Base-by-base conservation (phyloP, 2,888 invertebrate genomes). In the Agriopis marginaria region DNA sequence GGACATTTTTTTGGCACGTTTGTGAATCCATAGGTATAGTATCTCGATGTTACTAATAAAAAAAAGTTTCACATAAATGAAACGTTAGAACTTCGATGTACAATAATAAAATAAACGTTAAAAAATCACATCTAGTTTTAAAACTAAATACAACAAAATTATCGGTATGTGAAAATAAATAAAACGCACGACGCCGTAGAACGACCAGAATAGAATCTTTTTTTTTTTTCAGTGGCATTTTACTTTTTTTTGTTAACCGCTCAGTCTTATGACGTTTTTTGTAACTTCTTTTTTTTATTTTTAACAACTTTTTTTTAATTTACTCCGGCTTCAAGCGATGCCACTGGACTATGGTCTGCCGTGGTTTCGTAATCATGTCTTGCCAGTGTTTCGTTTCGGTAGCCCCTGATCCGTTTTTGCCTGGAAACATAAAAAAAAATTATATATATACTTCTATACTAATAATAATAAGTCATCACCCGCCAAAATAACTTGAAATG, bases 351-450 rank as follows among this genome's bases (percentile, higher is more conserved):
- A 99, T 98, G 81, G 98, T 98, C 94, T 99, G 99, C 78, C 98
- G 95, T 32, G 99, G 99, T 93, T 99, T 99, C 73, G 98, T 98
- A 80, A 99, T 98, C 99, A 99, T 99, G 87, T 99, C 99, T 85
- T 98, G 98, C 99, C 99, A 99, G 90, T 99, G 99, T 88, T 99
- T 98, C 49, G 98, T 98, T 92, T 99, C 99, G 66, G 98, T 97
- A 17, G 99, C 98, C 0, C 99, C 99, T 64, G 98, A 98, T 11
- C 98, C 98, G 84, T 98, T 98, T 91, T 98, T 98, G 68, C 98
- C 98, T 98, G 94, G n/a, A 96, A 90, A 70, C 17, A n/a, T n/a
- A n/a, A 14, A 8, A 32, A 7, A 32, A 10, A n/a, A n/a, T n/a
- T n/a, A n/a, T n/a, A n/a, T n/a, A n/a, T n/a, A n/a, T n/a, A n/a